phyloP scores from a whole-genome alignment of 2,888 invertebrate genomes.

The Conchocele bisecta region DNA sequence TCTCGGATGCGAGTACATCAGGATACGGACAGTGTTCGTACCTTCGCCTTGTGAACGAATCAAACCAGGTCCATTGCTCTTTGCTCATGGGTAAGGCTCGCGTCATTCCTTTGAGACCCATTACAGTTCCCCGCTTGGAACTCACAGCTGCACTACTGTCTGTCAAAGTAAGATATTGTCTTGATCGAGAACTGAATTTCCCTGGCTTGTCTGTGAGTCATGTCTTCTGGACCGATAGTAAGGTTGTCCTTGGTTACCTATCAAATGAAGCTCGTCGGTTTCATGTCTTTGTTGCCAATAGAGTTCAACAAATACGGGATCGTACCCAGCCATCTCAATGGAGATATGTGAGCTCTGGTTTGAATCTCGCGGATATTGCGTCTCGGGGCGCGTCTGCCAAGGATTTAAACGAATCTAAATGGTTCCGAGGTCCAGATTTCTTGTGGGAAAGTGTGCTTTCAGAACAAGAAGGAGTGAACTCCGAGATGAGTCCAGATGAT shows the following conservation, averaged over 20 bases:
- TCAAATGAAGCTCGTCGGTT: conserved; percentile 55
- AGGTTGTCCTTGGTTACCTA: conserved; percentile 59
- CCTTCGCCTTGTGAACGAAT: background rate
- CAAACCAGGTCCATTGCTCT: background rate
- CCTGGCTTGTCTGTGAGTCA: background rate
- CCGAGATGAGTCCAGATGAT: conserved; percentile 1
- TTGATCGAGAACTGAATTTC: conserved; percentile 11
- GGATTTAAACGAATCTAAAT: conserved; percentile 8
- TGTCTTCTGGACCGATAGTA: conserved; percentile 56
- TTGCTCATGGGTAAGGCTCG: conserved; percentile 24
- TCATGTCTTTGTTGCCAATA: conserved; percentile 61
- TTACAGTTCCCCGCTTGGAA: conserved; percentile 49
- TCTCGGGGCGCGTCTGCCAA: conserved; percentile 41
- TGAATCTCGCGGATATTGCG: conserved; percentile 62
- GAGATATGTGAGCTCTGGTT: conserved; percentile 44
- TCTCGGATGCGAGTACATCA: conserved; percentile 14
- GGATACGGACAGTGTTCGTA: background rate
- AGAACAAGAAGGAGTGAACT: too few relatives aligned
- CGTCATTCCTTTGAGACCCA: too few relatives aligned
- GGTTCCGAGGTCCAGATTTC: conserved; percentile 31
- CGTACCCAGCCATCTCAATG: conserved; percentile 47
- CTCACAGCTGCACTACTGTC: conserved; percentile 38
- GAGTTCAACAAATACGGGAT: conserved; percentile 56
- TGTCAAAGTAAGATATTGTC: conserved; percentile 7
- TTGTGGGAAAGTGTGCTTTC: too few relatives aligned